Evolutionary conservation across 2,888 invertebrate species (phyloP).

Genomic region (Tenthredo scrophulariae): DNA sequence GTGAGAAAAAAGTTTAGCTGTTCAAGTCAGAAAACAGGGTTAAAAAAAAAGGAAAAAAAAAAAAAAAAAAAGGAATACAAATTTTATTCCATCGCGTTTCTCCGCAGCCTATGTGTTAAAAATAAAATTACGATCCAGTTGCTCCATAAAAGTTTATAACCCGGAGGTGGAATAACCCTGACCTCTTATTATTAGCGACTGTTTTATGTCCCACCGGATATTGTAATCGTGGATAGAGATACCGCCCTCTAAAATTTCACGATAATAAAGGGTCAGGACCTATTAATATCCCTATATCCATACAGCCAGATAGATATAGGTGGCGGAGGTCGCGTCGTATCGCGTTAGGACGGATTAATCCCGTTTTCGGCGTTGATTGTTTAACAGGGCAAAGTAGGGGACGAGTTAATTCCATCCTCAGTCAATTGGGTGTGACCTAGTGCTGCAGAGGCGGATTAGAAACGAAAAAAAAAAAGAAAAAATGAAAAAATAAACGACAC

Average conservation of each 20-base stretch:
- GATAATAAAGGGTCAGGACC: slow-evolving; percentile 29
- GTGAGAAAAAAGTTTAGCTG: slow-evolving; percentile 7
- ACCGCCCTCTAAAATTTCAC: slow-evolving; percentile 6
- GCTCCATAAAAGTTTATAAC: background rate
- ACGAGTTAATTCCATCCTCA: slow-evolving; percentile 25
- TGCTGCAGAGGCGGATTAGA: background rate
- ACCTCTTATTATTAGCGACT: background rate
- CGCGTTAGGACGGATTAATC: slow-evolving; percentile 42
- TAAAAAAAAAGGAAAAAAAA: background rate
- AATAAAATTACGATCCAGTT: background rate
- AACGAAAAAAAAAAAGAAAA: background rate
- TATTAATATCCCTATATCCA: slow-evolving; percentile 1
- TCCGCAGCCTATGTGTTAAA: background rate
- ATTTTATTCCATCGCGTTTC: background rate
- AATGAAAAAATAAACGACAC: background rate
- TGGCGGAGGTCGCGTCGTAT: slow-evolving; percentile 15
- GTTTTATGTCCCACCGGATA: slow-evolving; percentile 2
- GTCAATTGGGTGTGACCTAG: slow-evolving; percentile 24
- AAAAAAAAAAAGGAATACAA: background rate
- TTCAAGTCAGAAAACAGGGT: background rate
- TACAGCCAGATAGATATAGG: background rate
- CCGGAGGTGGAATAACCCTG: background rate
- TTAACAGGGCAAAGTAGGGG: slow-evolving; percentile 29
- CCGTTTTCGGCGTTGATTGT: slow-evolving; percentile 38
- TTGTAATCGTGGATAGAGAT: slow-evolving; percentile 10